phyloP scores from a whole-genome alignment of 23 tunicate species.

The Diplosoma virens region DNA sequence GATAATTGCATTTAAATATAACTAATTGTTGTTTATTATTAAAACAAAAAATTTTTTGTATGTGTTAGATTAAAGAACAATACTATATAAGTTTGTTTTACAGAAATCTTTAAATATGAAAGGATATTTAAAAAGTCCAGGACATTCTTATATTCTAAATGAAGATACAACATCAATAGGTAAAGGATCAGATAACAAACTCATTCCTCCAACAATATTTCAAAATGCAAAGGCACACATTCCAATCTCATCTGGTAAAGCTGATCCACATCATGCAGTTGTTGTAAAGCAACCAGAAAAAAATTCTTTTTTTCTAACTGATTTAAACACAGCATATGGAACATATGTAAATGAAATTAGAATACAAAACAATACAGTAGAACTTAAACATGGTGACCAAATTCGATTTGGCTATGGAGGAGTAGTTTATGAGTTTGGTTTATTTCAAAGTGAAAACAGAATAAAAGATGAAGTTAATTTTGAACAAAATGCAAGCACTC shows the following conservation, averaged over 20 bases:
- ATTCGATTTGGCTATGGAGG: slow-evolving; percentile 86
- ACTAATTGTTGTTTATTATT: no score
- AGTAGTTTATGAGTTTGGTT: slow-evolving; percentile 61
- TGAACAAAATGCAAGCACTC: no score
- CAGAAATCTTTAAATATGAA: slow-evolving; percentile 44
- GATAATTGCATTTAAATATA: no score
- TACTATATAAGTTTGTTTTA: no score
- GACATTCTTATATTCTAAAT: slow-evolving; percentile 43
- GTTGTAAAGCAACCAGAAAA: slow-evolving; percentile 51
- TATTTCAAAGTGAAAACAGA: not conserved
- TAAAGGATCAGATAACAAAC: slow-evolving; percentile 24
- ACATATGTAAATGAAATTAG: slow-evolving; percentile 73
- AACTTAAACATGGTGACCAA: slow-evolving; percentile 53
- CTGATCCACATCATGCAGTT: slow-evolving; percentile 67
- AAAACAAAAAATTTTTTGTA: no score
- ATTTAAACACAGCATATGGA: slow-evolving; percentile 73
- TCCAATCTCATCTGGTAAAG: slow-evolving; percentile 55
- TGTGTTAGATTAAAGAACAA: no score
- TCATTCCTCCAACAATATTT: not conserved
- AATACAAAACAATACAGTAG: slow-evolving; percentile 70
- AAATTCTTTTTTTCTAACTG: slow-evolving; percentile 45
- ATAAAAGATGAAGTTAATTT: no score
- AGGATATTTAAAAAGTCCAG: slow-evolving; percentile 52
- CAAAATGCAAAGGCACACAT: slow-evolving; percentile 50
- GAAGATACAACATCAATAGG: slow-evolving; percentile 51